Conservation (phyloP, 2,888 invertebrate genomes). For the Smittia sp. region DNA sequence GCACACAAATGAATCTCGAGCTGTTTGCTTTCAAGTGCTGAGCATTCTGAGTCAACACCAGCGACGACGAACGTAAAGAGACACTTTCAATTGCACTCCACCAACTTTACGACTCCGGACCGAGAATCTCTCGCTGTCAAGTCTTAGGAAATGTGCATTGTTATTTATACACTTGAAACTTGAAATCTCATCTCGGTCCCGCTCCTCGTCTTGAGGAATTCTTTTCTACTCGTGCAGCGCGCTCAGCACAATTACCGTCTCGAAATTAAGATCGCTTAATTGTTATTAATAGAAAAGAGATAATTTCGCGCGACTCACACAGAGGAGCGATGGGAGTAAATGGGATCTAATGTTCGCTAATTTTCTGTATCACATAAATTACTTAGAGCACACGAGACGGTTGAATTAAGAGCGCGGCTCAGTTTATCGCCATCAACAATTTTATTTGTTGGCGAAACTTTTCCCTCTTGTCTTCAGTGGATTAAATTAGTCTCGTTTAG, state of each 20-base stretch:
- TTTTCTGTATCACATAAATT: slow-evolving; percentile 41
- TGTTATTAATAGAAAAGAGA: slow-evolving; percentile 22
- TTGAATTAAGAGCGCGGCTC: not conserved
- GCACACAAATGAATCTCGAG: slow-evolving; percentile 3
- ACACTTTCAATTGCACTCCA: slow-evolving; percentile 40
- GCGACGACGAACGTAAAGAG: not conserved
- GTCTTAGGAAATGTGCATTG: slow-evolving; percentile 32
- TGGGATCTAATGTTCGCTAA: slow-evolving; percentile 30
- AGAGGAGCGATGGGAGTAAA: not conserved
- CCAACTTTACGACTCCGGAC: slow-evolving; percentile 1
- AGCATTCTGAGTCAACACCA: not conserved
- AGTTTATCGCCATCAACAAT: not conserved
- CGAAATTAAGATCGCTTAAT: slow-evolving; percentile 25
- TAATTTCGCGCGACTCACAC: slow-evolving; percentile 24
- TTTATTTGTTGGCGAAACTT: not conserved
- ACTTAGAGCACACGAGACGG: not conserved
- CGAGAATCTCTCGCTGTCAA: slow-evolving; percentile 23
- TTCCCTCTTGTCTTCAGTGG: not conserved
- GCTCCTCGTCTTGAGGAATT: not conserved
- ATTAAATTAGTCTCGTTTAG: not conserved
- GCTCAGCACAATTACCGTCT: not conserved
- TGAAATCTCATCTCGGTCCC: not conserved
- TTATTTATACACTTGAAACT: slow-evolving; percentile 38
- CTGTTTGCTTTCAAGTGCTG: slow-evolving; percentile 33
- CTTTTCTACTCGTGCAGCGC: not conserved